A percentile compares a stretch with the other conserved stretches of the same genome.
phyloP scores from a whole-genome alignment of 2,888 invertebrate genomes.

The Lasioglossum leucozonium region DNA sequence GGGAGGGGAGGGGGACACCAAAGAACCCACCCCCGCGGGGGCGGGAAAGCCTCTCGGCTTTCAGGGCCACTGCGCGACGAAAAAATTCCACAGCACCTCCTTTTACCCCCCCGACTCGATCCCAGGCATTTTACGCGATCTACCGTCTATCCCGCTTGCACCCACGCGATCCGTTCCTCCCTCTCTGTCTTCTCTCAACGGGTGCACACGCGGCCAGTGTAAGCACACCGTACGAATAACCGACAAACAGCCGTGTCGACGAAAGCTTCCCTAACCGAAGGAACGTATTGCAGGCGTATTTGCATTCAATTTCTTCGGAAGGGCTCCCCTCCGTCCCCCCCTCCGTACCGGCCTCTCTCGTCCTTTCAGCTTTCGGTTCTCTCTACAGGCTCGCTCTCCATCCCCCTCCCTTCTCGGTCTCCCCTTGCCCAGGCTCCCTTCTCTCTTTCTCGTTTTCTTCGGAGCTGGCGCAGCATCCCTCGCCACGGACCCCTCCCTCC shows the following conservation, averaged over 20 bases:
- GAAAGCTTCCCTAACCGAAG: slow-evolving; percentile 53
- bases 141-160: neutral
- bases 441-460: slow-evolving; percentile 7
- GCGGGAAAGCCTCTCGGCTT: slow-evolving; percentile 7
- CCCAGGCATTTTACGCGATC: slow-evolving; percentile 47
- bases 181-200: neutral
- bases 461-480: neutral
- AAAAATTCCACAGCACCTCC: slow-evolving; percentile 37
- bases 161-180: neutral
- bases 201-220: slow-evolving; percentile 38
- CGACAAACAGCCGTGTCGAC: slow-evolving; percentile 58
- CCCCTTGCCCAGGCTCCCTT: neutral
- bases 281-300: slow-evolving; percentile 74
- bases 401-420: neutral
- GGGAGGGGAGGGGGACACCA: slow-evolving; percentile 1
- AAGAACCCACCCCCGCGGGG: slow-evolving; percentile 4
- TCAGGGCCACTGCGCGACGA: slow-evolving; percentile 20
- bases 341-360: slow-evolving; percentile 14
- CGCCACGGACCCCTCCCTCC: slow-evolving; percentile 13
- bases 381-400: neutral
- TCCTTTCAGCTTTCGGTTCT: slow-evolving; percentile 37
- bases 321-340: slow-evolving; percentile 49
- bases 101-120: neutral
- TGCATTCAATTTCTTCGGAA: slow-evolving; percentile 80
- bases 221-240: slow-evolving; percentile 55